Base-by-base conservation (phyloP, 2,113 vertebrate genomes). In the Hucho hucho region DNA sequence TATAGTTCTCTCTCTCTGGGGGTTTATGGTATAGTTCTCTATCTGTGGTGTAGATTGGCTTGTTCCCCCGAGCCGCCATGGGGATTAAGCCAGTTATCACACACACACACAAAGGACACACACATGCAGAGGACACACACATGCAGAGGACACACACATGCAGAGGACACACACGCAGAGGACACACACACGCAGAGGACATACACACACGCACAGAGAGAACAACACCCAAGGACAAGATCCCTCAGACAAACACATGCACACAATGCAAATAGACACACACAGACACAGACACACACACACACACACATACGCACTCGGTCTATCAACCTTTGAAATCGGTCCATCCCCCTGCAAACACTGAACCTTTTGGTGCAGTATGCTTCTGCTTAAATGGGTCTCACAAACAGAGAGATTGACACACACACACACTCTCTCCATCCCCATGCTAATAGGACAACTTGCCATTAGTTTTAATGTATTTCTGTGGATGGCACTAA, bases 391-490 rank as follows among this genome's bases (percentile, higher is more conserved):
- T 53, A 13, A 53, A 53, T 53, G 49, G 37, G 37, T 9, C 37
- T 43, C 20, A 4, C 47, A 22, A 4, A 75, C 65, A 59, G 12
- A 63, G 7, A 22, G 1, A 32, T 32, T 32, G 29, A 58, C 59
- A 22, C 3, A 24, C 1, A 63, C 63, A 28, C 63, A 28, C 63
- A 64, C 3, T 14, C 1, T 1, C 25, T 59, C 9, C 28, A 28
- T 70, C 6, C 22, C 76, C 80, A 79, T 79, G 75, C 87, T 83
- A 86, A 89, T 82, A 86, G 86, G 82, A 90, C 80, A 80, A 79
- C 72, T 79, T 81, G 77, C 86, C 87, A 87, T 89, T 87, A 88
- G 83, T 32, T 20, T 24, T 87, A 90, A 89, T 89, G 87, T 72
- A 84, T 88, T 86, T 87, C 79, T 82, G 81, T 73, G 78, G 80